phyloP scores from a whole-genome alignment of 1,140 invertebrate species.

The Probaryconus sp. region DNA sequence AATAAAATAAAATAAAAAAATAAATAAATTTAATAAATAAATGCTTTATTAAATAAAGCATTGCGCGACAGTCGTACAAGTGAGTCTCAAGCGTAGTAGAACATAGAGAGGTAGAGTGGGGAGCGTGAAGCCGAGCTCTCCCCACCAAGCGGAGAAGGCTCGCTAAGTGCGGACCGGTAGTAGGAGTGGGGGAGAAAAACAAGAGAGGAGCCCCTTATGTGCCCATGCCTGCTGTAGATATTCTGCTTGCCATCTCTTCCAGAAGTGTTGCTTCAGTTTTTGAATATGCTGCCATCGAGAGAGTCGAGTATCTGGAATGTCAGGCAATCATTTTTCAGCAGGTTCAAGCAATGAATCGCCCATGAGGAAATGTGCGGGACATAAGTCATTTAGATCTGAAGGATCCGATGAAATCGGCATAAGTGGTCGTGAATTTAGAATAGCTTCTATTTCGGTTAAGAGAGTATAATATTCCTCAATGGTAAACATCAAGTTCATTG shows the following conservation, averaged over 20 bases:
- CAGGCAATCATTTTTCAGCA: neutral
- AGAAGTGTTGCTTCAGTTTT: conserved; percentile 63
- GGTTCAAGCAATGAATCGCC: conserved; percentile 46
- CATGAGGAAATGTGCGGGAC: conserved; percentile 64
- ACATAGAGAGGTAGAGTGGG: too few species aligned
- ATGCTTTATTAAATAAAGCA: too few species aligned
- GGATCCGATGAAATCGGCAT: conserved; percentile 35
- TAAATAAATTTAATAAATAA: too few species aligned
- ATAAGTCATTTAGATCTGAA: conserved; percentile 28
- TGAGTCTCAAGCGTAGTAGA: too few species aligned
- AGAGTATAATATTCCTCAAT: conserved; percentile 5
- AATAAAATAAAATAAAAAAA: too few species aligned
- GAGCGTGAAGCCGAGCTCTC: too few species aligned
- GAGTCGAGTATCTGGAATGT: conserved; percentile 43
- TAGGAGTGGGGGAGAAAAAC: too few species aligned
- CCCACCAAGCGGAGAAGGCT: too few species aligned
- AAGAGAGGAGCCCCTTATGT: too few species aligned
- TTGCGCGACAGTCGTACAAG: too few species aligned
- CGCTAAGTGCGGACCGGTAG: too few species aligned
- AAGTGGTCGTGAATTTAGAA: conserved; percentile 24
- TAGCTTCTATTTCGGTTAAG: neutral
- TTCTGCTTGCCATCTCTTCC: conserved; percentile 65
- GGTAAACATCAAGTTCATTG: neutral
- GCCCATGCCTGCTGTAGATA: conserved; percentile 66
- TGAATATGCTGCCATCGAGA: conserved; percentile 56